A percentile compares a stretch with the other conserved stretches of the same genome.
Conservation (phyloP, 2,797 vertebrate species). For the Acanthurus lineatus region DNA sequence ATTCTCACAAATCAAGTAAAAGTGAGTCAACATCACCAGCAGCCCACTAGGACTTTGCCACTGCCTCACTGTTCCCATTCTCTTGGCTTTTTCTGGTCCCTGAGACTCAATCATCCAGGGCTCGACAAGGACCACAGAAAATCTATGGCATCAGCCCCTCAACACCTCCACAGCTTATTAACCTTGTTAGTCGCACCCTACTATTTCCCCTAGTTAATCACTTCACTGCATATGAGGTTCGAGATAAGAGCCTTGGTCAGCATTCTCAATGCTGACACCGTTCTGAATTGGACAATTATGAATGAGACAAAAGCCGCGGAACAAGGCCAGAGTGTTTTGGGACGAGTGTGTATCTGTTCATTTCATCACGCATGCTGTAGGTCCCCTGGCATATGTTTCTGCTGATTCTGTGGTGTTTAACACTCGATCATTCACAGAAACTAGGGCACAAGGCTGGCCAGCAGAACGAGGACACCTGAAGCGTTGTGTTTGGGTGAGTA, state of each 20-base stretch:
- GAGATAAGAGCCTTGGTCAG: conserved; percentile 66
- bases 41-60: not conserved
- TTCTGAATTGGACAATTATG: conserved; percentile 66
- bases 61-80: not conserved
- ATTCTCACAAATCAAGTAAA: conserved; percentile 5
- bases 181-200: conserved; percentile 64
- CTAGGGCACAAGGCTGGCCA: conserved; percentile 65
- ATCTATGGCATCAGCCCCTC: conserved; percentile 39
- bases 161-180: conserved; percentile 59
- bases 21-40: conserved; percentile 26
- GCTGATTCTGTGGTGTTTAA: conserved; percentile 68
- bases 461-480: conserved; percentile 65
- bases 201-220: not conserved
- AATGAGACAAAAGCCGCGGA: conserved; percentile 70
- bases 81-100: conserved; percentile 17
- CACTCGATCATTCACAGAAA: conserved; percentile 63
- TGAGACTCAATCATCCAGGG: conserved; percentile 28
- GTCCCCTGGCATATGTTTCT: conserved; percentile 60
- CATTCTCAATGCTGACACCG: conserved; percentile 58
- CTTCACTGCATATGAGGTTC: not conserved
- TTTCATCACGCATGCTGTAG: conserved; percentile 56
- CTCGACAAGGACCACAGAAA: conserved; percentile 20
- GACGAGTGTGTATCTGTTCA: conserved; percentile 34
- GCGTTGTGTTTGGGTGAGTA: not conserved
- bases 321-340: conserved; percentile 66